Conservation (phyloP, 2,797 vertebrate species). For the Enteromius thamalakanensis region DNA sequence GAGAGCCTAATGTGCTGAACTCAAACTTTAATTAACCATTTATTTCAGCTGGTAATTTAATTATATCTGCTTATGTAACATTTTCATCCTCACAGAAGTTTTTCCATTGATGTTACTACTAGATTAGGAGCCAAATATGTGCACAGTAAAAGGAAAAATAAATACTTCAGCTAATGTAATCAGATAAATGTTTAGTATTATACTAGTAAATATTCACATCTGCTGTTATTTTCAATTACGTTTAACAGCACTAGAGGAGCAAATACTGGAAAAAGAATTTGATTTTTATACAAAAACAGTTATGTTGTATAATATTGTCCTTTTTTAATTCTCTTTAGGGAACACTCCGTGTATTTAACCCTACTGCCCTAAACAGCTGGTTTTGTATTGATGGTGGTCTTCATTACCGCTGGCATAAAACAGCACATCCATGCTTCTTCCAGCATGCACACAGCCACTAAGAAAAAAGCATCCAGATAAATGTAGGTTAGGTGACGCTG, state of each 20-base stretch:
- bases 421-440: not conserved
- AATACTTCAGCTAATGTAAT: not conserved
- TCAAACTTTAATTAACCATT: constrained; percentile 28
- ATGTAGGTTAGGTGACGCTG: constrained; percentile 37
- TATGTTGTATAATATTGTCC: not conserved
- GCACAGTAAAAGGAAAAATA: not conserved
- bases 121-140: not conserved
- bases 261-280: not conserved
- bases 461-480: constrained; percentile 18
- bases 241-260: not conserved
- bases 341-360: constrained; percentile 1
- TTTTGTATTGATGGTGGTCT: constrained; percentile 14
- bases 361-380: not conserved
- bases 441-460: not conserved
- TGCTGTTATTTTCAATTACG: not conserved
- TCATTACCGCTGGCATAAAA: not conserved
- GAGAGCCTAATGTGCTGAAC: constrained; percentile 23
- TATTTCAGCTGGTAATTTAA: constrained; percentile 28
- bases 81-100: not conserved
- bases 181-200: not conserved
- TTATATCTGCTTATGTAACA: constrained; percentile 25
- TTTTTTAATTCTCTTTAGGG: not conserved
- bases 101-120: not conserved
- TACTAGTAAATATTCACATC: not conserved
- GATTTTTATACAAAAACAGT: not conserved